These are phyloP conservation scores for Sturnira hondurensis DNA, from an alignment of 2,113 vertebrate species.

Conservation along the genomic window DNA sequence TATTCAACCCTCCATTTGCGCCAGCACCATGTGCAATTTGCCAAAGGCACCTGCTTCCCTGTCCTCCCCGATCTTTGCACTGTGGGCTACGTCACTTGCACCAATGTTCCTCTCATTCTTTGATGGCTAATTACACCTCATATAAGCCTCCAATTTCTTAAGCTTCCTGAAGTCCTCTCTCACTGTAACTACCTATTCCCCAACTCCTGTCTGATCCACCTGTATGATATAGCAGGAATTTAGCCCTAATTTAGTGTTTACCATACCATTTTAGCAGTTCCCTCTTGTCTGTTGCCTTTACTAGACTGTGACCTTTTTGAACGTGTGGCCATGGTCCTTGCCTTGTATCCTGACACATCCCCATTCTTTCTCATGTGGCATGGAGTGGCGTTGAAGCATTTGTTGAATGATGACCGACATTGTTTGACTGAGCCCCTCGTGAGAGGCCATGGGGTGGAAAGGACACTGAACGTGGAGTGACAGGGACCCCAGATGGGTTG, in stretches of 20 bases:
- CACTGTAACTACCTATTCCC: not conserved
- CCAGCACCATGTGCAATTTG: not conserved
- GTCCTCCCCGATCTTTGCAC: not conserved
- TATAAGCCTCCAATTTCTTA: not conserved
- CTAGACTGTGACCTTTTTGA: not conserved
- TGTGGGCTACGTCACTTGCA: not conserved
- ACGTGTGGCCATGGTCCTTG: not conserved
- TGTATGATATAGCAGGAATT: not conserved
- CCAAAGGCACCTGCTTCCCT: constrained; percentile 3
- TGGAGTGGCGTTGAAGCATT: not conserved
- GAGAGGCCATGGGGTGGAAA: not conserved
- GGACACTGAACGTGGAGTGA: too few relatives aligned
- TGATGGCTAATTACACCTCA: not conserved
- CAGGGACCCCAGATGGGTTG: too few relatives aligned
- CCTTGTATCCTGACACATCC: not conserved
- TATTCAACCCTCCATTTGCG: not conserved
- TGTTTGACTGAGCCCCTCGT: not conserved
- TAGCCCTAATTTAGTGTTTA: not conserved
- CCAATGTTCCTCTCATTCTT: not conserved
- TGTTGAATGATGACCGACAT: not conserved
- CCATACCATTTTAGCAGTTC: not conserved
- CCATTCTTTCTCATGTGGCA: not conserved
- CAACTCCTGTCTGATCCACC: not conserved
- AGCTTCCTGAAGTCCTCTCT: not conserved
- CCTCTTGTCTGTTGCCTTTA: not conserved